These are phyloP conservation scores for Hedychridium roseum DNA, from an alignment of 2,888 invertebrate species.

Conservation along the genomic window DNA sequence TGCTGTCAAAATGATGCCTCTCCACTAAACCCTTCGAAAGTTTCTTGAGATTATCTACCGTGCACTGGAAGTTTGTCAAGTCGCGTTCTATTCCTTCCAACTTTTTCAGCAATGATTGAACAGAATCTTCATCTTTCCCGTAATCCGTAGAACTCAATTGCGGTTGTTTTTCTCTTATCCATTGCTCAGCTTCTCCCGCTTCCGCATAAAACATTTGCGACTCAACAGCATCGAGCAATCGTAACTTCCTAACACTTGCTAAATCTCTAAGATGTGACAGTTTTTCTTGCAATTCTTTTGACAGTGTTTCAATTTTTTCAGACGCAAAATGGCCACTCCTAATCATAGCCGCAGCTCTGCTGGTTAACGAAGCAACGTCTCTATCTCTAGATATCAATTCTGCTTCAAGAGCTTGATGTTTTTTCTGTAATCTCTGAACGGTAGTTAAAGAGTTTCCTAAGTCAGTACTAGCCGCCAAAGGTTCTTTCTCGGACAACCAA, in stretches of 20 bases:
- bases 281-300: conserved; percentile 75
- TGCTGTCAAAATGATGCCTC: conserved; percentile 81
- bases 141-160: conserved; percentile 79
- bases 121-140: conserved; percentile 93
- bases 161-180: conserved; percentile 87
- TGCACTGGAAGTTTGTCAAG: conserved; percentile 79
- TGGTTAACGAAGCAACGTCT: conserved; percentile 76
- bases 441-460: conserved; percentile 74
- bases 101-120: conserved; percentile 82
- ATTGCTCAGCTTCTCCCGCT: conserved; percentile 89
- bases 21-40: conserved; percentile 75
- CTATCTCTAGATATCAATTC: conserved; percentile 90
- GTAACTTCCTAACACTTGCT: conserved; percentile 74
- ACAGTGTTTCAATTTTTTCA: conserved; percentile 74
- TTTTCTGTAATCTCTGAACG: conserved; percentile 91
- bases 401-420: conserved; percentile 90
- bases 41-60: conserved; percentile 75
- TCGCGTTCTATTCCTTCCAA: conserved; percentile 86
- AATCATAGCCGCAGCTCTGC: conserved; percentile 80
- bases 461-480: conserved; percentile 75
- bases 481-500: conserved; percentile 86
- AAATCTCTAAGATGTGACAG: conserved; percentile 76
- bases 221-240: conserved; percentile 83
- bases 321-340: conserved; percentile 87
- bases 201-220: conserved; percentile 90